A percentile compares a stretch with the other conserved stretches of the same genome.
phyloP scores from a whole-genome alignment of 2,888 invertebrate genomes.

The Parapristionchus giblindavisi region DNA sequence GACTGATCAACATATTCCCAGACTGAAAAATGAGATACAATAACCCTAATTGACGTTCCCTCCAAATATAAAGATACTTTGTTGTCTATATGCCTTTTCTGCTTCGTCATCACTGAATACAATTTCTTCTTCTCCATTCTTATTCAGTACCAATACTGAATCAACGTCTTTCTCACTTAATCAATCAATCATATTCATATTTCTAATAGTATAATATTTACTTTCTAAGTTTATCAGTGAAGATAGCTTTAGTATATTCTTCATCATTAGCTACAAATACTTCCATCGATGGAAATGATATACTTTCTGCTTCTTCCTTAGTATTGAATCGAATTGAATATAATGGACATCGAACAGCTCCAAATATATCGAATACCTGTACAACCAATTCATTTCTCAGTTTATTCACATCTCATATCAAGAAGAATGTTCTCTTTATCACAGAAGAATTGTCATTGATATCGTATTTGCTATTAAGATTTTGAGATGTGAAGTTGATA shows the following conservation, averaged over 20 bases:
- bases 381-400: too few species aligned
- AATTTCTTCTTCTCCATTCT: conserved; percentile 14
- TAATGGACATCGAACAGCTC: conserved; percentile 7
- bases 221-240: conserved; percentile 14
- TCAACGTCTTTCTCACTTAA: conserved; percentile 15
- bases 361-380: conserved; percentile 27
- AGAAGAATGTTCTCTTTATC: too few species aligned
- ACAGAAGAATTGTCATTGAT: too few species aligned
- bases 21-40: background rate
- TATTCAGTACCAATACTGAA: background rate
- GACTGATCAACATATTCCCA: background rate
- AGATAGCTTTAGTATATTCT: conserved; percentile 3
- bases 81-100: background rate
- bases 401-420: too few species aligned
- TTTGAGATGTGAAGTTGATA: too few species aligned
- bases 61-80: background rate
- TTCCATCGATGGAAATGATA: background rate
- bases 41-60: too few species aligned
- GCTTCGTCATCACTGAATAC: conserved; percentile 15
- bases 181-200: background rate
- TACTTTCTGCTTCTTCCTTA: background rate
- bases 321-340: conserved; percentile 31
- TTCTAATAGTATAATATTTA: background rate
- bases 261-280: conserved; percentile 19
- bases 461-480: too few species aligned